Evolutionary conservation across 2,113 vertebrate genomes (phyloP), one percentile per base, ranked within the genome.

Genomic region (Stomatorhinus ivindoensis): DNA sequence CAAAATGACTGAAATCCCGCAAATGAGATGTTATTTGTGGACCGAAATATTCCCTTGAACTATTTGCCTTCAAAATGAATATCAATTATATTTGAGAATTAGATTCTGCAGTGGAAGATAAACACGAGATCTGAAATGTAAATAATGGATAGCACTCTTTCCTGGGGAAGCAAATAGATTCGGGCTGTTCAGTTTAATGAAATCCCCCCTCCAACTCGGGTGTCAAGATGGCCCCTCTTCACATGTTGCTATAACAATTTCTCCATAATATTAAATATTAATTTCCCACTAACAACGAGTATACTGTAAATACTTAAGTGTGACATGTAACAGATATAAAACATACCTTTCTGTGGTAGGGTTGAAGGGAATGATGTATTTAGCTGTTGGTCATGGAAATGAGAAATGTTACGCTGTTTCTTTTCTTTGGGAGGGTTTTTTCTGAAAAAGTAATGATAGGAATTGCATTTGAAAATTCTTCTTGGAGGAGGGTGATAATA

Each of bases 21-120:
- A 91, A 92, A 90, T 82, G 65, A 90, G 87, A 80, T 87, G 88
- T 91, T 92, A 91, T 93, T 93, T 17, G 90, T 10, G 91, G 92
- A 89, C 87, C 88, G 42, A 89, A 92, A 92, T 82, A 88, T 92
- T 93, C 93, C 93, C 93, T 94, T 94, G 87, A 94, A 94, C 91
- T 92, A 92, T 94, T 93, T 94, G 92, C 92, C 93, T 94, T 93
- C 88, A 88, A 91, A 91, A 90, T 92, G 94, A 93, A 95, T 95
- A 91, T 93, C 91, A 94, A 93, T 91, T 93, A 94, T 91, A 92
- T 87, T 42, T 89, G 93, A 93, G 94, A 94, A 93, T 94, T 93
- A 90, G 87, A 89, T 83, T 58, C 76, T 44, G 76, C 84, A 35
- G 87, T 24, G 90, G 90, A 93, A 94, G 50, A 93, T 89, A 94